These are phyloP conservation scores for Rhinolophus sinicus DNA, from an alignment of 2,113 vertebrate species.

Conservation along the genomic window DNA sequence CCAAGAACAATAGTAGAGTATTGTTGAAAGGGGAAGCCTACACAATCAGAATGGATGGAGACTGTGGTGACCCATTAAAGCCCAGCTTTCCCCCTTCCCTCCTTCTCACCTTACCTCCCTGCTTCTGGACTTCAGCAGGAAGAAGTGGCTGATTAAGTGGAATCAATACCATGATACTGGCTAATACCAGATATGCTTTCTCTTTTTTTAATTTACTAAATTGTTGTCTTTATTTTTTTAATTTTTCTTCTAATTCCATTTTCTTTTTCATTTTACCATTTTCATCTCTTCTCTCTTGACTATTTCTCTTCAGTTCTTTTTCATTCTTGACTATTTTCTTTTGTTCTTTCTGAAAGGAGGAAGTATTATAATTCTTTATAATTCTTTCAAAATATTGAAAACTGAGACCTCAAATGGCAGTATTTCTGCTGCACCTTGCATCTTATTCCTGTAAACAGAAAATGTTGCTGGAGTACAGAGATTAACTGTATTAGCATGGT, in stretches of 20 bases:
- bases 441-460: slow-evolving; percentile 39
- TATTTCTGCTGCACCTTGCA: neutral
- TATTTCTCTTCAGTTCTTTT: slow-evolving; percentile 15
- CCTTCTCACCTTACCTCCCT: neutral
- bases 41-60: neutral
- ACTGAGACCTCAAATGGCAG: slow-evolving; percentile 1
- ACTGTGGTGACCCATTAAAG: neutral
- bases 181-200: neutral
- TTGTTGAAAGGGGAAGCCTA: slow-evolving; percentile 16
- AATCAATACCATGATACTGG: neutral
- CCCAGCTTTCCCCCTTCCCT: neutral
- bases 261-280: slow-evolving; percentile 36
- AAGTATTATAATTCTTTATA: slow-evolving; percentile 15
- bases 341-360: slow-evolving; percentile 44
- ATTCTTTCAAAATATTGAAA: slow-evolving; percentile 51
- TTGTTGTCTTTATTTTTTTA: slow-evolving; percentile 2
- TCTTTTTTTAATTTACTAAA: slow-evolving; percentile 12
- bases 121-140: neutral
- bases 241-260: neutral
- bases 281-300: slow-evolving; percentile 34
- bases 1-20: neutral
- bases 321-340: slow-evolving; percentile 38
- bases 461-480: slow-evolving; percentile 5
- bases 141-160: neutral
- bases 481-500: slow-evolving; percentile 12